These are phyloP conservation scores for Axinella damicornis DNA, from an alignment of 37 sponge, comb jelly and placozoan species.

Conservation along the genomic window DNA sequence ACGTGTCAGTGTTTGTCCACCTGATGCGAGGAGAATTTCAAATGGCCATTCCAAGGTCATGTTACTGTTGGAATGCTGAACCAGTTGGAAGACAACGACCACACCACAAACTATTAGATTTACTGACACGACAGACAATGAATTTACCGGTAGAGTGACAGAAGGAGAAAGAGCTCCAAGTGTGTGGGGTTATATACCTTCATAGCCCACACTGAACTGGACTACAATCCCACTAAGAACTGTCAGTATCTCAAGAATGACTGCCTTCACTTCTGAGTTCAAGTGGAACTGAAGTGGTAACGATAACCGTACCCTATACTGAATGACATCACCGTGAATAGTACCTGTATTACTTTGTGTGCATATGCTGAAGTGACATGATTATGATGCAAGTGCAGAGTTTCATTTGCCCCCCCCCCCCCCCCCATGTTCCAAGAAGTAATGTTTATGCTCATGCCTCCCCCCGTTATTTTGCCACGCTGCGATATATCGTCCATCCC, in stretches of 20 bases:
- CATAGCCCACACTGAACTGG: background rate
- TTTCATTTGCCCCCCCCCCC: too few relatives aligned
- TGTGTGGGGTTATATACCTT: background rate
- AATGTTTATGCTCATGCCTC: too few relatives aligned
- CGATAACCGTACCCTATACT: too few relatives aligned
- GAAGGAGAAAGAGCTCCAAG: background rate
- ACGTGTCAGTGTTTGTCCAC: conserved; percentile 10
- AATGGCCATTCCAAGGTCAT: conserved; percentile 2
- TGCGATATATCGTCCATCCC: too few relatives aligned
- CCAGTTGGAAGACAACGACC: conserved; percentile 7
- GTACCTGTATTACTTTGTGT: too few relatives aligned
- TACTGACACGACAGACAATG: background rate
- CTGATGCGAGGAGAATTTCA: conserved; percentile 10
- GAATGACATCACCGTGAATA: too few relatives aligned
- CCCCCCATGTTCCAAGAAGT: too few relatives aligned
- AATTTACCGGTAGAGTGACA: background rate
- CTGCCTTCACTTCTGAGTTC: conserved; percentile 1
- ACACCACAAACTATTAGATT: background rate
- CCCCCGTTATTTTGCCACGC: too few relatives aligned
- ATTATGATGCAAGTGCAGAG: too few relatives aligned
- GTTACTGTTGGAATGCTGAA: conserved; percentile 7
- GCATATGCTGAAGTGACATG: too few relatives aligned
- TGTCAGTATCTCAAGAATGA: conserved; percentile 21
- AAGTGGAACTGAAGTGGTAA: background rate
- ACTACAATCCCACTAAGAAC: background rate